Conservation (phyloP, 1,140 invertebrate genomes). For the Maconellicoccus hirsutus region DNA sequence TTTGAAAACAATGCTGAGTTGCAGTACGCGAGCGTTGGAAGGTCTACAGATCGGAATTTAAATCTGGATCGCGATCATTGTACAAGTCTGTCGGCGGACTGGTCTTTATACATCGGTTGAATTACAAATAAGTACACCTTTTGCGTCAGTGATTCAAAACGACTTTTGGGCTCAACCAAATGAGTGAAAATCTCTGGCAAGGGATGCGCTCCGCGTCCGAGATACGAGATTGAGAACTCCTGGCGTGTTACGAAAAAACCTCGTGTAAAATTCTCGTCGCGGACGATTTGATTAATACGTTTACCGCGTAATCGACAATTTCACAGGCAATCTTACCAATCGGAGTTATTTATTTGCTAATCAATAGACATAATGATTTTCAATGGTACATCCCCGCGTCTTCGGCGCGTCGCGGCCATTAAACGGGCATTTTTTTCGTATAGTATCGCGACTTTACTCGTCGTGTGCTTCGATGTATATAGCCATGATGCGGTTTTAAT, state of each 20-base stretch:
- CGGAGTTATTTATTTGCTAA: conserved; percentile 20
- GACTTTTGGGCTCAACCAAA: too few species aligned
- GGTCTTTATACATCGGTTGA: conserved; percentile 13
- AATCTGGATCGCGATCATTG: conserved; percentile 21
- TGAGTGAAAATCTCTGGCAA: too few species aligned
- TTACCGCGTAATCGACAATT: conserved; percentile 16
- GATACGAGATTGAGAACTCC: neutral
- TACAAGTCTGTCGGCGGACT: neutral
- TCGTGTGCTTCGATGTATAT: too few species aligned
- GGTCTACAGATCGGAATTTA: conserved; percentile 6
- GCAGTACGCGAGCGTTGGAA: too few species aligned
- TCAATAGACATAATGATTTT: conserved; percentile 16
- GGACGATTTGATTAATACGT: conserved; percentile 14
- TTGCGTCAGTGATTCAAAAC: conserved; percentile 18
- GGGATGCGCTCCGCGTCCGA: too few species aligned
- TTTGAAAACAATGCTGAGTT: conserved; percentile 21
- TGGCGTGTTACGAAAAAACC: neutral
- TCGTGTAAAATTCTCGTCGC: neutral
- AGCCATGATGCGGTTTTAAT: neutral
- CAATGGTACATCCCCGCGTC: neutral
- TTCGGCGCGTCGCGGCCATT: too few species aligned
- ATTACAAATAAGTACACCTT: conserved; percentile 19
- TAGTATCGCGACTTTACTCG: too few species aligned
- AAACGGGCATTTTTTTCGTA: too few species aligned
- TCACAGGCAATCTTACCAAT: conserved; percentile 13